Base-by-base conservation (phyloP, 2,113 vertebrate genomes). In the Ptychochromis oligacanthus region DNA sequence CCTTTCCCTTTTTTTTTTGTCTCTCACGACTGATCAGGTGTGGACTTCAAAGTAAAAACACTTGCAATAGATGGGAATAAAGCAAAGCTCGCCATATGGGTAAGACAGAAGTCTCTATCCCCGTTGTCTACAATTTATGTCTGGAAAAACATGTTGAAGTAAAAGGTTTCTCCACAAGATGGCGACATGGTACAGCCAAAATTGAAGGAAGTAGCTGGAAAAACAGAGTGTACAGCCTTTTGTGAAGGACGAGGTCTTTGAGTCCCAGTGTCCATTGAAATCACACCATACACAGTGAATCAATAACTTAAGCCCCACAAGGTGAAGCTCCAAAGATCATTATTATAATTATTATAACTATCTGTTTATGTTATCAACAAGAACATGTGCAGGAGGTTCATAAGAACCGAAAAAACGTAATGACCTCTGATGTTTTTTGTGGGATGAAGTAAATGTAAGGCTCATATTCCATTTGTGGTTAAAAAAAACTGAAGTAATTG, bases 1-100 rank as follows among this genome's bases (percentile, higher is more conserved):
- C 26, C 5, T 12, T 10, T 4, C 20, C 8, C 2, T 4, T 26
- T 12, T 60, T 4, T 26, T 12, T 43, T 7, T 81, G 12, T 76
- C 24, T 75, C 22, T 78, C 0, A 1, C 61, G 13, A 1, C 20
- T 77, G 34, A 78, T 20, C 79, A 99, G 98, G 98, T 95, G 98
- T 99, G 94, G 98, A 99, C 91, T 99, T 99, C 89, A 99, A 99
- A 95, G 98, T 99, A 81, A 99, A 99, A 95, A 99, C 98, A 5
- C 97, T 99, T 80, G 95, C 97, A 70, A 97, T 99, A 85, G 98
- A 99, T 93, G 98, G 98, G 81, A 99, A 99, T 96, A 98, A 96
- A 93, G 97, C 98, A 67, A 99, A 99, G 89, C 95, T 99, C 84
- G 98, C 98, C 85, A 99, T 99, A 93, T 99, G 98, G 98, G 98